Conservation (phyloP, 1,140 invertebrate genomes). For the Diplogasteroides magnus region DNA sequence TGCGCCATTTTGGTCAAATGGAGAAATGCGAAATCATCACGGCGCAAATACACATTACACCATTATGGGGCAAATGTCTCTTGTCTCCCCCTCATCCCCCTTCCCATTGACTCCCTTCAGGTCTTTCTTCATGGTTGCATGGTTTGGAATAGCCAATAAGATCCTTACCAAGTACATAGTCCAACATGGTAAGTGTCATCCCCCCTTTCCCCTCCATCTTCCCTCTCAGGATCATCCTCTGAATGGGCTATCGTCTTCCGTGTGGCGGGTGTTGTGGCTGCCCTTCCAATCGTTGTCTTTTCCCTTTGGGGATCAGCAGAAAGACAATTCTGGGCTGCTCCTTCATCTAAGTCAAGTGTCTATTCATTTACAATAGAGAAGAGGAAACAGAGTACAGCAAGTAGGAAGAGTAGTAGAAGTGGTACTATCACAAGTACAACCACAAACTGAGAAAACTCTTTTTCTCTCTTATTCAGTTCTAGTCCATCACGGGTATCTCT, state of each 20-base stretch:
- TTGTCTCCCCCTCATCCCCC: neutral
- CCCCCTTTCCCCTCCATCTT: neutral
- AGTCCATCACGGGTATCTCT: too few species aligned
- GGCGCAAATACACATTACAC: too few species aligned
- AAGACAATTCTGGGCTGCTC: constrained; percentile 35
- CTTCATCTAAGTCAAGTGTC: constrained; percentile 25
- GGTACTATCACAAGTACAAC: too few species aligned
- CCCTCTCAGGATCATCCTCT: constrained; percentile 28
- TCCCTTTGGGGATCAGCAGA: constrained; percentile 44
- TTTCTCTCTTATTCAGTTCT: too few species aligned
- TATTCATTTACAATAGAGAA: constrained; percentile 9
- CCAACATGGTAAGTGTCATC: constrained; percentile 33
- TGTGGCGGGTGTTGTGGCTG: constrained; percentile 46
- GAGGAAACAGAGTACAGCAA: neutral
- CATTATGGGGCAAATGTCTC: too few species aligned
- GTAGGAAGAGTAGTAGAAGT: too few species aligned
- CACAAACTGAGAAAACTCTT: too few species aligned
- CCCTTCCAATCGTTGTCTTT: constrained; percentile 47
- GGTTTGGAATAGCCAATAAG: constrained; percentile 52
- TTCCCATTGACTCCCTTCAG: neutral
- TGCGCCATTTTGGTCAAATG: neutral
- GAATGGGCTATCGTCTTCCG: constrained; percentile 54
- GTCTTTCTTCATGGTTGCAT: constrained; percentile 47
- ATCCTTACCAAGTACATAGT: constrained; percentile 53
- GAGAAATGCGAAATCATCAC: constrained; percentile 2